Base-by-base conservation (phyloP, 2,113 vertebrate genomes). In the Nanorana parkeri region DNA sequence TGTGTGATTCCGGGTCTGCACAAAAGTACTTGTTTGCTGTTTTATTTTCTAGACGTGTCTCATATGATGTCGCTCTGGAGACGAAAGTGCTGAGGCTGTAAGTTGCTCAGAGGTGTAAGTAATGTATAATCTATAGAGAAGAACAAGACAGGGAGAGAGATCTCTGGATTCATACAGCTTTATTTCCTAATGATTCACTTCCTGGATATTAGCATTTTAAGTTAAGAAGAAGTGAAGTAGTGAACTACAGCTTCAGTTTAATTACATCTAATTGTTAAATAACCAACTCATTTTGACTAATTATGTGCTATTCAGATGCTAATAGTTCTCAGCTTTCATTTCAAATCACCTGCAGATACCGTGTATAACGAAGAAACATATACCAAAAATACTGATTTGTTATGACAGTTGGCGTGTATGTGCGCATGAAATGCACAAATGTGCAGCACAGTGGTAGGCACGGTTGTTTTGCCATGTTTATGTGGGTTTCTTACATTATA, bases 231-330 rank as follows among this genome's bases (percentile, higher is more conserved):
- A 36, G 36, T 10, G 23, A 71, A 80, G 23, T 80, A 81, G 69
- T 58, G 60, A 71, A 51, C 51, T 74, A 26, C 23, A 20, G 26
- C 23, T 74, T 52, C 41, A 54, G 55, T 73, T 51, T 64, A 80
- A 81, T 81, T 81, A 73, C 41, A 58, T 66, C 28, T 66, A 81
- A 81, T 52, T 75, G 80, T 81, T 74, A 55, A 81, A 75, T 83
- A 83, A 83, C 63, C 21, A 83, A 41, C 52, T 68, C 32, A 68
- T 60, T 83, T 83, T 68, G 52, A 72, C 71, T 75, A 83, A 83
- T 83, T 83, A 68, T 68, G 17, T 26, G 29, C 52, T 65, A 76
- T 83, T 83, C 64, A 68, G 52, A 83, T 83, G 80, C 71, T 67
- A 76, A 83, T 83, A 41, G 26, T 66, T 76, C 71, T 83, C 64